These are phyloP conservation scores for Acanthoscelides obtectus DNA, from an alignment of 2,888 invertebrate species.

Conservation along the genomic window DNA sequence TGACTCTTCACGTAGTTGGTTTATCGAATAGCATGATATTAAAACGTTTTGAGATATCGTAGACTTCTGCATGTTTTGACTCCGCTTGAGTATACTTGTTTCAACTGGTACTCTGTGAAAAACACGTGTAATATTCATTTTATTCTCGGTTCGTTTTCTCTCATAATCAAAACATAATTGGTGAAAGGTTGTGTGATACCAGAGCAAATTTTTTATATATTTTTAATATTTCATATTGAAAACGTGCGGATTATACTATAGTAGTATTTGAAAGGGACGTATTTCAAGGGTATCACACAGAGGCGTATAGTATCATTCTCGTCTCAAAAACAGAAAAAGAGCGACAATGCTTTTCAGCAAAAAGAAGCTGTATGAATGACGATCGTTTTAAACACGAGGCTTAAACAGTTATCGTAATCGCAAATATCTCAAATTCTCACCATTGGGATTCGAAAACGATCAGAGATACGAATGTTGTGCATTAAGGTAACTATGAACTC, in stretches of 20 bases:
- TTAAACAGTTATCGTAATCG: no score
- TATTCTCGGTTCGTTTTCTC: not conserved
- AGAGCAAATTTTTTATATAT: not conserved
- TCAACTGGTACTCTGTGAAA: conserved; percentile 11
- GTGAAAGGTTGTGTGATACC: not conserved
- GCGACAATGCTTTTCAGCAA: no score
- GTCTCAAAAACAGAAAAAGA: no score
- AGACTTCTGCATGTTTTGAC: conserved; percentile 1
- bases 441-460: no score
- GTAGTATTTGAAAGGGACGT: not conserved
- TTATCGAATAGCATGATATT: not conserved
- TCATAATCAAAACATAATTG: not conserved
- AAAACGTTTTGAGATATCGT: not conserved
- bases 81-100: conserved; percentile 20
- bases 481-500: no score
- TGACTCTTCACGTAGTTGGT: not conserved
- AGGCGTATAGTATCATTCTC: not conserved
- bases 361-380: no score
- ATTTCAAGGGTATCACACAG: not conserved
- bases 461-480: no score
- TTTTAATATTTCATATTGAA: not conserved
- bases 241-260: not conserved
- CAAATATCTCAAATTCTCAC: no score
- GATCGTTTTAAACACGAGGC: no score
- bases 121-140: not conserved